phyloP scores from a whole-genome alignment of 2,888 invertebrate genomes.

The Eupithecia subfuscata region DNA sequence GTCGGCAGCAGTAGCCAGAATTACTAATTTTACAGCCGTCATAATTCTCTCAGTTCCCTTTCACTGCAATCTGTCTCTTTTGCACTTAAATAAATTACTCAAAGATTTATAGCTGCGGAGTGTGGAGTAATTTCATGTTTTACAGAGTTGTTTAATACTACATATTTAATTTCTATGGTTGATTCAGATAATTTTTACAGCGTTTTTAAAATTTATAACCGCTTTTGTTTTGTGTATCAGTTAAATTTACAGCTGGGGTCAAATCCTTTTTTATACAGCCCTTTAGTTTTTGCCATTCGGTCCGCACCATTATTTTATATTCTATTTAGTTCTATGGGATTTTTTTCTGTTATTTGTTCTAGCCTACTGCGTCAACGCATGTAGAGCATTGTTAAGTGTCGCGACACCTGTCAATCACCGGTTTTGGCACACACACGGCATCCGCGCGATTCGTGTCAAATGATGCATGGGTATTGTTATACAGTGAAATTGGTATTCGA shows the following conservation, averaged over 20 bases:
- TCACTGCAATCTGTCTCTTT: slow-evolving; percentile 25
- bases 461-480: slow-evolving; percentile 26
- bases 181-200: slow-evolving; percentile 6
- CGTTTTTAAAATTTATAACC: neutral
- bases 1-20: slow-evolving; percentile 17
- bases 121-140: slow-evolving; percentile 16
- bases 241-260: neutral
- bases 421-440: slow-evolving; percentile 45
- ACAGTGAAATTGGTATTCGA: slow-evolving; percentile 9
- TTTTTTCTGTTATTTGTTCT: neutral
- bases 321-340: neutral
- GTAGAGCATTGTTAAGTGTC: slow-evolving; percentile 2
- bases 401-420: slow-evolving; percentile 35
- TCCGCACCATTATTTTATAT: neutral
- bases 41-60: slow-evolving; percentile 26
- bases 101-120: slow-evolving; percentile 10
- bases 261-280: neutral
- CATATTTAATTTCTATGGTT: slow-evolving; percentile 3
- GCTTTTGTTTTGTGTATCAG: slow-evolving; percentile 1
- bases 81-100: slow-evolving; percentile 23
- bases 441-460: slow-evolving; percentile 43
- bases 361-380: neutral
- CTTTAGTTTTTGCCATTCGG: neutral
- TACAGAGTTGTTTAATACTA: slow-evolving; percentile 12
- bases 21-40: slow-evolving; percentile 35